Percentiles rank a stretch among this genome's conserved stretches.
Evolutionary conservation across 2,113 vertebrate species (phyloP).

Genomic region (Notothenia rossii): DNA sequence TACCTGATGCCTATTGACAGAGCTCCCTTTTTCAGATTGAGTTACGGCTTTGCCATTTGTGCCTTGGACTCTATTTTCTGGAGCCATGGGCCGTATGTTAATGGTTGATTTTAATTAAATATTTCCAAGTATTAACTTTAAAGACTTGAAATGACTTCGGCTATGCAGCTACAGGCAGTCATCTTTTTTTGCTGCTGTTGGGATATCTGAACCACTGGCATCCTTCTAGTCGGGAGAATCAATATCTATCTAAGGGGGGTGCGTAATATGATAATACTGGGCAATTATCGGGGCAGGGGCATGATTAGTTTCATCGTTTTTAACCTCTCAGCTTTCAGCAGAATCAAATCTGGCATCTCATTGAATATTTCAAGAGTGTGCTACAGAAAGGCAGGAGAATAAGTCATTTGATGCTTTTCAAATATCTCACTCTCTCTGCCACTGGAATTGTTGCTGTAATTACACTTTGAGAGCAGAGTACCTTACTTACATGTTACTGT

Average conservation of each 20-base stretch:
- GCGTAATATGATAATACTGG: slow-evolving; percentile 67
- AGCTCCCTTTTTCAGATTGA: slow-evolving; percentile 67
- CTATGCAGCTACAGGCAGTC: slow-evolving; percentile 36
- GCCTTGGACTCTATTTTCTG: slow-evolving; percentile 67
- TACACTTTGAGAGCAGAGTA: slow-evolving; percentile 43
- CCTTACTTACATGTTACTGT: slow-evolving; percentile 26
- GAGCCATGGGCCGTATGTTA: slow-evolving; percentile 71
- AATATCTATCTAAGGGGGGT: slow-evolving; percentile 70
- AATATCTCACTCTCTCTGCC: slow-evolving; percentile 27
- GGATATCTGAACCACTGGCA: slow-evolving; percentile 46
- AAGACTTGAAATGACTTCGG: slow-evolving; percentile 66
- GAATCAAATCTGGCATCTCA: slow-evolving; percentile 19
- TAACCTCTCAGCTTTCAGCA: slow-evolving; percentile 66
- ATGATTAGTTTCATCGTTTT: slow-evolving; percentile 65
- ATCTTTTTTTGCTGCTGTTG: slow-evolving; percentile 48
- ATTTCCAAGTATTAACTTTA: slow-evolving; percentile 68
- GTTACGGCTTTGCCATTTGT: slow-evolving; percentile 81
- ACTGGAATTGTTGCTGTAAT: slow-evolving; percentile 42
- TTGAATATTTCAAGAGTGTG: slow-evolving; percentile 38
- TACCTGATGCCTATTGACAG: slow-evolving; percentile 74
- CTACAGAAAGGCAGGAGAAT: slow-evolving; percentile 34
- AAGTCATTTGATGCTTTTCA: slow-evolving; percentile 19
- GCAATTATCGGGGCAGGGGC: slow-evolving; percentile 63
- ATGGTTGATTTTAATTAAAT: slow-evolving; percentile 75
- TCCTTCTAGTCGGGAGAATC: slow-evolving; percentile 64